Base-by-base conservation (phyloP, 2,888 invertebrate species). In the Caenorhabditis sp. region DNA sequence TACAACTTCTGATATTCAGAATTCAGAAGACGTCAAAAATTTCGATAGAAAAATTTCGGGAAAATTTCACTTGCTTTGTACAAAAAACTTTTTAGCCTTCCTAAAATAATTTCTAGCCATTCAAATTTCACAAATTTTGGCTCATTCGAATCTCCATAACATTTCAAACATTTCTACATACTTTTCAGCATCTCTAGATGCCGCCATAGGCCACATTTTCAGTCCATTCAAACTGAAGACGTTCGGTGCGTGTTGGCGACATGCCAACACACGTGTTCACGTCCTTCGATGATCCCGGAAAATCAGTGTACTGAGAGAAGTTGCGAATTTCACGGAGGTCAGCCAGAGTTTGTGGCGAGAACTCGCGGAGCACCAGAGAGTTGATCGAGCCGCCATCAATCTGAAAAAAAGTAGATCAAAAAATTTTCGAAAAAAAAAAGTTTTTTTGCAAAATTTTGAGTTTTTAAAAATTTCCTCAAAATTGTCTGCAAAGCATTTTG, bases 151-250 rank as follows among this genome's bases (percentile, higher is more conserved):
- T 35, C 31, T 8, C 8, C 31, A 35, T 35, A 35, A 35, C 4
- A 35, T 38, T 38, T 38, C 12, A 38, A 38, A 38, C 6, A 38
- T 10, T 12, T 38, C 4, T 38, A 38, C 38, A 31, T 31, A 31
- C 5, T 31, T 7, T 6, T 31, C n/a, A n/a, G n/a, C n/a, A 31
- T 6, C 31, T 31, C 12, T 38, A 47, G 10, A 58, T 58, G 8
- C 58, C 82, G 7, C 76, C 82, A 38, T 82, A 82, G 7, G 56
- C 69, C 12, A 76, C 72, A 51, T 73, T 82, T 35, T 82, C 82
- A 41, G 72, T 72, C 26, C 54, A 61, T 59, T 82, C 82, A 35
- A 82, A 82, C 24, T 47, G 35, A 7, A 31, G 44, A 35, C 31
- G 26, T 51, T 81, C 81, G n/a, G n/a, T n/a, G n/a, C n/a, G n/a